Base-by-base conservation (phyloP, 2,113 vertebrate genomes). In the Zapus hudsonius region DNA sequence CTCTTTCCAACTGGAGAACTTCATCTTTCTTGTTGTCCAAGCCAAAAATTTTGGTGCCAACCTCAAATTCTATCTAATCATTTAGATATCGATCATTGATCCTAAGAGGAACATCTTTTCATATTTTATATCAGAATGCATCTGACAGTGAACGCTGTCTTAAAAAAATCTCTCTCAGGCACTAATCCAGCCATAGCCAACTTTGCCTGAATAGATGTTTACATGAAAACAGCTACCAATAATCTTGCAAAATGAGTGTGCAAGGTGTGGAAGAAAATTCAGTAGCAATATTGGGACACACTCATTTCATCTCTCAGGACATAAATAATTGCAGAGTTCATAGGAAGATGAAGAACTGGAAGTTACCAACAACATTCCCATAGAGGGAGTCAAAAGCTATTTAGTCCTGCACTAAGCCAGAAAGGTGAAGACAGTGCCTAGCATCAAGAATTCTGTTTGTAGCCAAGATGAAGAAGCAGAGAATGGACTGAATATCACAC, bases 121-220 rank as follows among this genome's bases (percentile, higher is more conserved):
- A 86, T 61, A n/a, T 79, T 75, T 89, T 72, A 86, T 66, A 75
- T 72, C 52, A 91, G 75, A 75, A 73, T 63, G 36, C 10, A n/a
- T 27, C 7, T 15, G n/a, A 84, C 8, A 44, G 13, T 67, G 29
- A 74, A 36, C 52, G 22, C 22, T 44, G 3, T 55, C 17, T 73
- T 81, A 44, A 25, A 47, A 44, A 25, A 47, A 55, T 55, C 10
- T 64, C 22, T 88, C 64, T 88, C 66, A 33, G 55, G 40, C 31
- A 52, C 36, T 40, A 36, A 76, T 80, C 19, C 31, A 63, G 36
- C 22, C 33, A n/a, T 8, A 70, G 33, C n/a, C 55, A 13, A 22
- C 61, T 92, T 84, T 63, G 74, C n/a, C 40, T 59, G 3, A 55
- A 92, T 1, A 81, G 44, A 23, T n/a, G 29, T 59, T 74, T 80